These are phyloP conservation scores for Garrulus glandarius DNA, from an alignment of 2,797 vertebrate genomes.

Conservation along the genomic window DNA sequence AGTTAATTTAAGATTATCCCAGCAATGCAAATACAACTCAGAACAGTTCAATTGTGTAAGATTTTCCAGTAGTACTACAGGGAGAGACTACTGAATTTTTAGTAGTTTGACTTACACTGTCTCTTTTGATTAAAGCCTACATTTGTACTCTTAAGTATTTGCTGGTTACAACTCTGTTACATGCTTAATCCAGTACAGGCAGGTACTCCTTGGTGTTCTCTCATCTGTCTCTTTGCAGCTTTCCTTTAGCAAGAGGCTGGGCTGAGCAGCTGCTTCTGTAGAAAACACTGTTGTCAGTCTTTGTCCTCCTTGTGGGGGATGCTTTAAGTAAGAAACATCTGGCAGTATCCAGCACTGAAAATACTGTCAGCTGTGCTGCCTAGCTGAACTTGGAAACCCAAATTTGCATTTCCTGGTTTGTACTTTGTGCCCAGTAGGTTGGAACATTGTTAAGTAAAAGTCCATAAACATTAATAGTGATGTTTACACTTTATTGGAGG, in stretches of 20 bases:
- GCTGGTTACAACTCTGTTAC: neutral
- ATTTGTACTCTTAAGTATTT: neutral
- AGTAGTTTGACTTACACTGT: neutral
- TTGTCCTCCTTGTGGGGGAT: conserved; percentile 53
- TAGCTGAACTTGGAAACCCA: conserved; percentile 58
- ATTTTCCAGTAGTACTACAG: conserved; percentile 8
- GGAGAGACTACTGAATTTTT: conserved; percentile 13
- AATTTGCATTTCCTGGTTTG: conserved; percentile 45
- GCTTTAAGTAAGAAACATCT: conserved; percentile 60
- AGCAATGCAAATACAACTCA: conserved; percentile 72
- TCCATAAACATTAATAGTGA: conserved; percentile 41
- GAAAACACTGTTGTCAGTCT: conserved; percentile 62
- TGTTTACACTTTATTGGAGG: conserved; percentile 31
- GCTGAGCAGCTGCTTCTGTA: conserved; percentile 51
- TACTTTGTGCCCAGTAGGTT: conserved; percentile 18
- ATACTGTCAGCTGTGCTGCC: conserved; percentile 51
- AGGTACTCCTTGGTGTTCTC: conserved; percentile 29
- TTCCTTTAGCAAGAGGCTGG: conserved; percentile 42
- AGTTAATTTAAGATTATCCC: conserved; percentile 65
- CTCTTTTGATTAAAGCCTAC: conserved; percentile 19
- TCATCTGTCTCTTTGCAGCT: conserved; percentile 57
- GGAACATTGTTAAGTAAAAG: conserved; percentile 57
- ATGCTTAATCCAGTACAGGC: conserved; percentile 14
- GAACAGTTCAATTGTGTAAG: conserved; percentile 10
- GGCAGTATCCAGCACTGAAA: conserved; percentile 58